A percentile compares a stretch with the other conserved stretches of the same genome.
phyloP scores from a whole-genome alignment of 2,113 vertebrate genomes.

The Nothocercus nigrocapillus region DNA sequence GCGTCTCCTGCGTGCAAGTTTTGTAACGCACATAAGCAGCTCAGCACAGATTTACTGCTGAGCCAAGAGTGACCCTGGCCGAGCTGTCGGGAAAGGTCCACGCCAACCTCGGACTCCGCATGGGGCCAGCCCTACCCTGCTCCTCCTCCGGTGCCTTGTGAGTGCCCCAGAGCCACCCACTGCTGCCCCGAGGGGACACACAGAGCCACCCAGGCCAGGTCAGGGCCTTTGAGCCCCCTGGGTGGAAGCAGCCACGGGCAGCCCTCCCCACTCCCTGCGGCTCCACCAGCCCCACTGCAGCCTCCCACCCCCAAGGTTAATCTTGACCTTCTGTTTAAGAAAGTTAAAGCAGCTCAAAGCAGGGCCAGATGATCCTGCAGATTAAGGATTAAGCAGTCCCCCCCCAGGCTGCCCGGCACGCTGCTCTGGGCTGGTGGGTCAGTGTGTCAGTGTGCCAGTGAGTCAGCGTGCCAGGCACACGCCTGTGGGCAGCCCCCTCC shows the following conservation, averaged over 20 bases:
- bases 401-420: constrained; percentile 23
- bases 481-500: fast-evolving
- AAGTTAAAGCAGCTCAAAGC: constrained; percentile 47
- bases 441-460: constrained; percentile 88
- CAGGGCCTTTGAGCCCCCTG: neutral
- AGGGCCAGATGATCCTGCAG: constrained; percentile 36
- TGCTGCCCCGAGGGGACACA: neutral
- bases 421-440: constrained; percentile 76
- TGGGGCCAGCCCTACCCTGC: neutral
- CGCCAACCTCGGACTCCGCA: fast-evolving
- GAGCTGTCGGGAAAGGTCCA: neutral
- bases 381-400: constrained; percentile 74
- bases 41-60: constrained; percentile 37
- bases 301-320: neutral
- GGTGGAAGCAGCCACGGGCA: neutral
- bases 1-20: neutral
- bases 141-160: fast-evolving
- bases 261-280: fast-evolving
- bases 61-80: constrained; percentile 11
- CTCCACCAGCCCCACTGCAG: fast-evolving
- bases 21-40: constrained; percentile 1
- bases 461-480: constrained; percentile 77
- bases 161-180: neutral
- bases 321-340: constrained; percentile 13
- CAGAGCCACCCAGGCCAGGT: fast-evolving